A percentile compares a stretch with the other conserved stretches of the same genome.
Conservation (phyloP, 2,888 invertebrate species). For the Zelleria hepariella region DNA sequence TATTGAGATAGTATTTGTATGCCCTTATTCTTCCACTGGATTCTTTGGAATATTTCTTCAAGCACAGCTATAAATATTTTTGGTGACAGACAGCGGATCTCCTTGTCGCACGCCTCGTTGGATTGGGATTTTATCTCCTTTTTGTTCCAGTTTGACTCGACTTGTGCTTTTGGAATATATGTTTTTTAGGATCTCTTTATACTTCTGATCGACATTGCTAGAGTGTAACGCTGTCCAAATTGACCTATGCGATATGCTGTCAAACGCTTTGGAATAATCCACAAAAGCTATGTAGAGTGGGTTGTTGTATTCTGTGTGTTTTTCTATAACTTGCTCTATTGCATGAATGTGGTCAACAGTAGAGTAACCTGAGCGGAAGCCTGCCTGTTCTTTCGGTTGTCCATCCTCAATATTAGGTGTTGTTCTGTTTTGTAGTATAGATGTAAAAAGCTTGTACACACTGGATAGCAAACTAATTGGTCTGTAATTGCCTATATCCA, state of each 20-base stretch:
- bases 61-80: too few species aligned
- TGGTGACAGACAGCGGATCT: too few species aligned
- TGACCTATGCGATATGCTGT: background rate
- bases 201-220: background rate
- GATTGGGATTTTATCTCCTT: background rate
- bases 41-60: too few species aligned
- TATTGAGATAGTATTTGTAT: too few species aligned
- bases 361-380: background rate
- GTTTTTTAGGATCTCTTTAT: background rate
- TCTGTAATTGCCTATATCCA: constrained; percentile 10
- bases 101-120: background rate
- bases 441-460: constrained; percentile 10
- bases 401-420: background rate
- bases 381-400: constrained; percentile 4
- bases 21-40: too few species aligned
- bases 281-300: background rate
- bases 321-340: constrained; percentile 11
- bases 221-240: background rate
- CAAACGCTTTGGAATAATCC: background rate
- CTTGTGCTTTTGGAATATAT: background rate
- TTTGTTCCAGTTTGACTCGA: background rate
- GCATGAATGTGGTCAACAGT: constrained; percentile 12
- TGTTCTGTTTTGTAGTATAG: constrained; percentile 6
- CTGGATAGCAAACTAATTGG: constrained; percentile 7
- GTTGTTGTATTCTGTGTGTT: constrained; percentile 9